These are phyloP conservation scores for Neolamprologus sp. DNA, from an alignment of 2,113 vertebrate species.

Conservation along the genomic window DNA sequence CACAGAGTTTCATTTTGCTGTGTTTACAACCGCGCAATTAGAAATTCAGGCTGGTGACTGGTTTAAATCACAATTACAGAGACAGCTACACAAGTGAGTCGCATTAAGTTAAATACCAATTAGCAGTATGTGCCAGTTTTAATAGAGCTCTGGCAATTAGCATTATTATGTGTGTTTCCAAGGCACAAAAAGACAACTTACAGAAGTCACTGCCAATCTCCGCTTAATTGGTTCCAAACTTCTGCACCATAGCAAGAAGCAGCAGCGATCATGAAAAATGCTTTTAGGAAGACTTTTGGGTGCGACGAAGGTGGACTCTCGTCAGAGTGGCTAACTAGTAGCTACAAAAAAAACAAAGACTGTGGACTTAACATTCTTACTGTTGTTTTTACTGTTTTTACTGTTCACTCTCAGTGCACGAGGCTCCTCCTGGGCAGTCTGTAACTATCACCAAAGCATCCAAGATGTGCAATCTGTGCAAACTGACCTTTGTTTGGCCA, in stretches of 20 bases:
- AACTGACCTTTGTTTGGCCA: background rate
- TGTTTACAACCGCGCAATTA: background rate
- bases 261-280: background rate
- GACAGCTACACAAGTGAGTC: conserved; percentile 1
- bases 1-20: background rate
- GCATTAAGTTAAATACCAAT: conserved; percentile 13
- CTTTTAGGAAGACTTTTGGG: background rate
- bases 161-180: background rate
- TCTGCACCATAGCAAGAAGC: background rate
- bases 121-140: background rate
- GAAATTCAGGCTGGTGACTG: background rate
- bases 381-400: background rate
- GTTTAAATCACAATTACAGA: conserved; percentile 14
- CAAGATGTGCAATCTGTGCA: background rate
- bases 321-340: background rate
- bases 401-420: background rate
- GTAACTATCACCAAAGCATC: background rate
- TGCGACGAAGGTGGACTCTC: accelerated
- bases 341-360: background rate
- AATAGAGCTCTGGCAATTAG: background rate
- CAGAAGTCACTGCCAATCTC: background rate
- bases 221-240: background rate
- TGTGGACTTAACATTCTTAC: background rate
- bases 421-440: background rate
- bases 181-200: background rate